Conservation (phyloP, 2,797 vertebrate species). For the Brachyalestes nurse region DNA sequence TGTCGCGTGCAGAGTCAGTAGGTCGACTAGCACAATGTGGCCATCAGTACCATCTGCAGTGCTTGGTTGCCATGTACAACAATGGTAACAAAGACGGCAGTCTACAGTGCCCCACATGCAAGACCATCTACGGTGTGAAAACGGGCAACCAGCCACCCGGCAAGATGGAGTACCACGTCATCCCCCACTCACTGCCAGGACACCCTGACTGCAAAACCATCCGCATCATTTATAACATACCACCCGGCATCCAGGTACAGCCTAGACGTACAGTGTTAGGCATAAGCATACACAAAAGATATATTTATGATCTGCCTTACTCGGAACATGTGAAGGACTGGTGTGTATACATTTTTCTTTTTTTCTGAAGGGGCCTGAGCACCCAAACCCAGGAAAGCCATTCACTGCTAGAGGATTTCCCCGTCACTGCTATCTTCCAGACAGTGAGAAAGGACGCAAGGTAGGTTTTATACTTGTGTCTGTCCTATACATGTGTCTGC, state of each 20-base stretch:
- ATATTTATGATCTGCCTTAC: background rate
- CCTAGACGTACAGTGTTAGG: background rate
- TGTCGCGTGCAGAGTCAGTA: conserved; percentile 82
- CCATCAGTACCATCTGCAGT: conserved; percentile 91
- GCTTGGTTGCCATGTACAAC: conserved; percentile 94
- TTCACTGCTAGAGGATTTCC: conserved; percentile 94
- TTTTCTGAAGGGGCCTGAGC: conserved; percentile 85
- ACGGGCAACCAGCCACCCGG: conserved; percentile 80
- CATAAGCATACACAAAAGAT: background rate
- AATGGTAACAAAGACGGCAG: conserved; percentile 91
- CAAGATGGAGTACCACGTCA: conserved; percentile 84
- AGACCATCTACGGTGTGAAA: conserved; percentile 82
- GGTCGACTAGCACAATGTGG: conserved; percentile 87
- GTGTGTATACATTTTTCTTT: background rate
- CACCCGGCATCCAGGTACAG: conserved; percentile 87
- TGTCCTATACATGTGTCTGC: too few relatives aligned
- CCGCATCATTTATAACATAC: conserved; percentile 95
- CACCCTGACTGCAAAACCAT: conserved; percentile 91
- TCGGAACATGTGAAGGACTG: background rate
- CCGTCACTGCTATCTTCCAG: conserved; percentile 94
- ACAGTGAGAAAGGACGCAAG: conserved; percentile 92
- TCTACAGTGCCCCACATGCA: conserved; percentile 83
- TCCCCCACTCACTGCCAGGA: conserved; percentile 87
- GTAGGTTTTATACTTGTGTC: conserved; percentile 66
- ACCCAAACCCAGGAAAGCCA: conserved; percentile 90